These are phyloP conservation scores for Pristionchus entomophagus DNA, from an alignment of 2,888 invertebrate genomes.

Conservation along the genomic window DNA sequence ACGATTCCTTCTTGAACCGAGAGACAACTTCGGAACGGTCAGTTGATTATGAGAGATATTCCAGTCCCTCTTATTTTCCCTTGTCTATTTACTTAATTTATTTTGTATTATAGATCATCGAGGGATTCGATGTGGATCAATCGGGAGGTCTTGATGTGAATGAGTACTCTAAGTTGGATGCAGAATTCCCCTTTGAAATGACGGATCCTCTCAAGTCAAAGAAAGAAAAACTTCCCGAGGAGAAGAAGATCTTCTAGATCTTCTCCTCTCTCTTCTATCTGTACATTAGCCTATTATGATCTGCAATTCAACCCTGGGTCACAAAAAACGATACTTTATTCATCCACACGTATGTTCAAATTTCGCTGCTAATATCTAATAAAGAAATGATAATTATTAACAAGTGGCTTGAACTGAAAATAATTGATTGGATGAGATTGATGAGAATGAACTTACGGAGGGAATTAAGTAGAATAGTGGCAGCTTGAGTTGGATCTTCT, in stretches of 20 bases:
- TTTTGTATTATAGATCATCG: conserved; percentile 6
- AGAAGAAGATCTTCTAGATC: conserved; percentile 10
- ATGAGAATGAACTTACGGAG: neutral
- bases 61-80: neutral
- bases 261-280: neutral
- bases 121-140: conserved; percentile 39
- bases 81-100: neutral
- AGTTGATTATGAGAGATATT: too few relatives aligned
- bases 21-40: conserved; percentile 44
- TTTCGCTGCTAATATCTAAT: neutral
- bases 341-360: conserved; percentile 35
- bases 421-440: neutral
- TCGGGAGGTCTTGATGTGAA: conserved; percentile 34
- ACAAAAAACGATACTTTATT: conserved; percentile 3
- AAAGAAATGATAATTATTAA: conserved; percentile 6
- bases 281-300: conserved; percentile 15
- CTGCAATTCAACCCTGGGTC: conserved; percentile 34
- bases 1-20: conserved; percentile 39
- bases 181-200: conserved; percentile 41
- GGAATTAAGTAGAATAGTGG: neutral
- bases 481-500: neutral
- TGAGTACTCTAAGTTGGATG: conserved; percentile 46
- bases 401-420: conserved; percentile 22
- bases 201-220: conserved; percentile 37
- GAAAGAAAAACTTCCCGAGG: conserved; percentile 14